A percentile compares a stretch with the other conserved stretches of the same genome.
Conservation (phyloP, 2,888 invertebrate genomes). For the Aleiodes testaceus region DNA sequence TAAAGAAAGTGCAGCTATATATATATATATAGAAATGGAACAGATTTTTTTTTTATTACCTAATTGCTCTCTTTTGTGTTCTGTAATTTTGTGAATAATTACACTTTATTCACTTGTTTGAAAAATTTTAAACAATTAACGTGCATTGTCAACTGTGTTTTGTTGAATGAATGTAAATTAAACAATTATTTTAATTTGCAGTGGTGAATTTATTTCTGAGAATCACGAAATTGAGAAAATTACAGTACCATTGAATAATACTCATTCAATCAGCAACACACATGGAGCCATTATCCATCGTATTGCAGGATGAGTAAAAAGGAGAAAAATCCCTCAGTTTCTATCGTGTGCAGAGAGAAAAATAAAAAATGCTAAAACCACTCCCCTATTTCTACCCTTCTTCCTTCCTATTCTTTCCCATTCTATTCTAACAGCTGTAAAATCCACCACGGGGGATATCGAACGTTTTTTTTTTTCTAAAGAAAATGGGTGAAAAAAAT, state of each 20-base stretch:
- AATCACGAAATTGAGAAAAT: neutral
- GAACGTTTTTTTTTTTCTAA: neutral
- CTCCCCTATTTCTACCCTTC: no score
- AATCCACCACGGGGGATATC: conserved; percentile 12
- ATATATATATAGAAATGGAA: no score
- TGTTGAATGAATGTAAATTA: no score
- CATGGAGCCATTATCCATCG: neutral
- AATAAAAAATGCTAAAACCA: neutral
- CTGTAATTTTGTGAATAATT: no score
- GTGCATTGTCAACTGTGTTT: no score
- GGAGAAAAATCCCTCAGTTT: neutral
- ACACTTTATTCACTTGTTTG: no score
- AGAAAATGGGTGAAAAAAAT: neutral
- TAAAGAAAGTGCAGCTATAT: no score
- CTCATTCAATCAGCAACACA: conserved; percentile 9
- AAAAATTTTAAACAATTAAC: no score
- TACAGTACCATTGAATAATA: neutral
- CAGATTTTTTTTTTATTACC: no score
- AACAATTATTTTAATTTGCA: no score
- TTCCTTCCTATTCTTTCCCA: neutral
- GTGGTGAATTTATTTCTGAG: no score
- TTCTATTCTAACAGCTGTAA: conserved; percentile 16
- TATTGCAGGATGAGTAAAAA: neutral
- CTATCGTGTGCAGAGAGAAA: neutral
- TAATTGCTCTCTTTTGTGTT: no score